Conservation (phyloP, 2,797 vertebrate species). For the Mionectes olivaceus region DNA sequence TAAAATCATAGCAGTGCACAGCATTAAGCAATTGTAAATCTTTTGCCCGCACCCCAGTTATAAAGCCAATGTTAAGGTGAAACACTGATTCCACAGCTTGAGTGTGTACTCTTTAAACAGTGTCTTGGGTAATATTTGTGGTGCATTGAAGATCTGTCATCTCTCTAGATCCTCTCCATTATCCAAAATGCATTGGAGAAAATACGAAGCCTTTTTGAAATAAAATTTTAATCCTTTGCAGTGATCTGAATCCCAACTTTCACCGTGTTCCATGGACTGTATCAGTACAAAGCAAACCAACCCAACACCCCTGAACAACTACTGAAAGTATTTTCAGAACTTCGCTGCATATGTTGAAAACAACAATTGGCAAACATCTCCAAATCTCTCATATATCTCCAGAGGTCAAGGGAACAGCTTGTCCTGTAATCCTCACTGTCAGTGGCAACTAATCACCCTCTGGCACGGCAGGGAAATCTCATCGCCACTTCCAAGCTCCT, state of each 20-base stretch:
- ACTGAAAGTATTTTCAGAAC: neutral
- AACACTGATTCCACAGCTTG: neutral
- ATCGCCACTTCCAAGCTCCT: fast-evolving
- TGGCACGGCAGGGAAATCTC: neutral
- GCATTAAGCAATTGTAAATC: neutral
- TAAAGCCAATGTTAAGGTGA: neutral
- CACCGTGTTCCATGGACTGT: fast-evolving
- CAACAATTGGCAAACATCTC: neutral
- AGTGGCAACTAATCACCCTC: neutral
- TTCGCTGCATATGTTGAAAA: neutral
- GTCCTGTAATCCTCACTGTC: neutral
- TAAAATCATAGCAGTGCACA: neutral
- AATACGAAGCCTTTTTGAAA: neutral
- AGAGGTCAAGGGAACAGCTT: neutral
- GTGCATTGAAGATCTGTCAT: neutral
- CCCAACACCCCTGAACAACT: no score
- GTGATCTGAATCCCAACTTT: neutral
- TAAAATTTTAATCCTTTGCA: neutral
- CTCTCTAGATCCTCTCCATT: neutral
- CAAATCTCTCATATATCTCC: neutral
- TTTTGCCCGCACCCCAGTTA: neutral
- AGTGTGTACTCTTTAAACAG: neutral
- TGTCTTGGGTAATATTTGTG: neutral
- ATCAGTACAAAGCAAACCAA: neutral
- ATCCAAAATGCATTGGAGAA: neutral